These are phyloP conservation scores for Diplodus sargus DNA, from an alignment of 2,797 vertebrate species.

Conservation along the genomic window DNA sequence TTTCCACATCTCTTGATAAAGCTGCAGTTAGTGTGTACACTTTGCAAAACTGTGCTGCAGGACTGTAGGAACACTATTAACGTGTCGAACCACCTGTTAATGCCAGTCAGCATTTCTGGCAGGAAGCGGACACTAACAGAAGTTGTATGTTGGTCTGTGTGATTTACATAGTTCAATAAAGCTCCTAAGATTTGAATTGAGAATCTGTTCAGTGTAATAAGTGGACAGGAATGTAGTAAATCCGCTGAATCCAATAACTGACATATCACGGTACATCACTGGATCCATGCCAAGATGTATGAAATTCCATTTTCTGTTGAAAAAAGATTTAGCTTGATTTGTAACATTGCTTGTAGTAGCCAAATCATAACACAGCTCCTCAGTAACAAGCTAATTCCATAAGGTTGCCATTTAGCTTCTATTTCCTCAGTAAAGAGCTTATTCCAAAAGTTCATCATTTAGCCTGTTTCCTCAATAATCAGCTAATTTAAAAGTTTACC, in stretches of 20 bases:
- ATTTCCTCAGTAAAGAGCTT: background rate
- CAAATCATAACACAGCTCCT: background rate
- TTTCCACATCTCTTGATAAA: background rate
- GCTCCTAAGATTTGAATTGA: background rate
- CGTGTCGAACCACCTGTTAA: background rate
- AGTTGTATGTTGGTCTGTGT: too few species aligned
- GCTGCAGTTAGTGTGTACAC: background rate
- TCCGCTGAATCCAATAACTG: background rate
- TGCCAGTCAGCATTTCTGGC: background rate
- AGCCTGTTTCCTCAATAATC: background rate
- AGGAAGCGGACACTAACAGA: background rate
- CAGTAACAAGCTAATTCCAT: background rate
- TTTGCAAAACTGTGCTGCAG: background rate
- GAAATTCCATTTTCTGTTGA: background rate
- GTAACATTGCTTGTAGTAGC: background rate
- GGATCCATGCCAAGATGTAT: background rate
- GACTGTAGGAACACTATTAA: background rate
- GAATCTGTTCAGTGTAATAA: background rate
- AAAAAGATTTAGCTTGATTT: background rate
- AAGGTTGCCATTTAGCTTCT: background rate
- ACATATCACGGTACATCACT: background rate
- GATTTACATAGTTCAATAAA: background rate
- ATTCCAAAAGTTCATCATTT: background rate
- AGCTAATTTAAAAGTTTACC: too few species aligned
- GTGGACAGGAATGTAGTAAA: too few species aligned